Conservation (phyloP, 2,888 invertebrate genomes). For the Coenonympha glycerion region DNA sequence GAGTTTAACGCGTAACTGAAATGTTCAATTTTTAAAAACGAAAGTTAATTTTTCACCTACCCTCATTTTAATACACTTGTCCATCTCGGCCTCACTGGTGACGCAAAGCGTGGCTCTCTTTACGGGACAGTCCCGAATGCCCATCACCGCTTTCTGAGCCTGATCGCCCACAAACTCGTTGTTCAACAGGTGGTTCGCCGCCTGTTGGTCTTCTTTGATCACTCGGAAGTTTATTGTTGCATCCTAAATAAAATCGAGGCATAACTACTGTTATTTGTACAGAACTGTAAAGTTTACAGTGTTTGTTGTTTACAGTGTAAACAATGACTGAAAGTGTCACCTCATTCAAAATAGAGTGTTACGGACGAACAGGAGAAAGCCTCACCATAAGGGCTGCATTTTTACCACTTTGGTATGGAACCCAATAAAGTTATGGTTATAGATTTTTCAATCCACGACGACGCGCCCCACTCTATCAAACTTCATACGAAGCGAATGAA, state of each 20-base stretch:
- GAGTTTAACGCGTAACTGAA: too few species aligned
- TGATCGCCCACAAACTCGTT: conserved; percentile 75
- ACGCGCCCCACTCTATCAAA: too few species aligned
- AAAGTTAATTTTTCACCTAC: conserved; percentile 64
- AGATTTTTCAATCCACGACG: too few species aligned
- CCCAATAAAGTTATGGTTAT: too few species aligned
- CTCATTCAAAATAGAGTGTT: too few species aligned
- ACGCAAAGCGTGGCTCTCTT: conserved; percentile 91
- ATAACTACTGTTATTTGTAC: neutral
- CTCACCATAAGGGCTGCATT: too few species aligned
- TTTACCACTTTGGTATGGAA: too few species aligned
- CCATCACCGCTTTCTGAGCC: conserved; percentile 81
- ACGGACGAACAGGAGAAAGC: too few species aligned
- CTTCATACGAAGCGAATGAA: too few species aligned
- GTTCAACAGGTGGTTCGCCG: conserved; percentile 83
- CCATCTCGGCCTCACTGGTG: conserved; percentile 91
- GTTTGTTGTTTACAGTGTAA: too few species aligned
- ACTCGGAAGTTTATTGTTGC: conserved; percentile 79
- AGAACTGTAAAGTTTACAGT: too few species aligned
- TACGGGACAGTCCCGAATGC: conserved; percentile 88
- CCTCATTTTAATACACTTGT: conserved; percentile 94
- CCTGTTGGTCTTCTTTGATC: conserved; percentile 84
- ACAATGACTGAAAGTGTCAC: too few species aligned
- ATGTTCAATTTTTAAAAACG: neutral
- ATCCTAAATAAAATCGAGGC: conserved; percentile 77